Percentiles rank a stretch among this genome's conserved stretches.
Evolutionary conservation across 2,888 invertebrate genomes (phyloP).

Genomic region (Trypoxylon attenuatum): DNA sequence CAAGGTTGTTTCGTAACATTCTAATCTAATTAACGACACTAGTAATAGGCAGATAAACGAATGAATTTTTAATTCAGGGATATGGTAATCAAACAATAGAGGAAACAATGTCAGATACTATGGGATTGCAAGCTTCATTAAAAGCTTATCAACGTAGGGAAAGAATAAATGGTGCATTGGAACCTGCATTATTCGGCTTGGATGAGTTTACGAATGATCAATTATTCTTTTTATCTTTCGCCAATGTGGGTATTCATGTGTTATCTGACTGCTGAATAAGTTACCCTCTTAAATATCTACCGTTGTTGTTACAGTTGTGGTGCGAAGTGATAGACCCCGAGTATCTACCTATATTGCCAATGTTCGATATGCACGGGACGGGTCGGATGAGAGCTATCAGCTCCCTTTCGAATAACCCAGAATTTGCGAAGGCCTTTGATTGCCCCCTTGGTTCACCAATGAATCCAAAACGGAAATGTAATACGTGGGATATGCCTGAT

Average conservation of each 20-base stretch:
- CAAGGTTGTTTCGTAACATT: too few relatives aligned
- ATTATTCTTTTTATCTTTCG: slow-evolving; percentile 3
- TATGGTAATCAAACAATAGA: slow-evolving; percentile 81
- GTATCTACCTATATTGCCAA: background rate
- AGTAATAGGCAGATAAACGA: too few relatives aligned
- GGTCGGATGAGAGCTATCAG: background rate
- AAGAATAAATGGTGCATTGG: background rate
- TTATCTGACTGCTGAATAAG: background rate
- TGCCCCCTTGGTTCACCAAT: slow-evolving; percentile 5
- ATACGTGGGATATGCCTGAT: slow-evolving; percentile 1
- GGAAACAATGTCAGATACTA: slow-evolving; percentile 92
- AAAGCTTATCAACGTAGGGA: slow-evolving; percentile 76
- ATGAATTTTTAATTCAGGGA: slow-evolving; percentile 72
- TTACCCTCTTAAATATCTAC: background rate
- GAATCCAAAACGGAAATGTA: slow-evolving; percentile 4
- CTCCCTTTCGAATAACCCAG: background rate
- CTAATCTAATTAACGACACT: too few relatives aligned
- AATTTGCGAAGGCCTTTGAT: slow-evolving; percentile 1
- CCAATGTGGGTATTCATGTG: background rate
- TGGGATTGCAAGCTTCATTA: slow-evolving; percentile 85
- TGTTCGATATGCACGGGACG: slow-evolving; percentile 5
- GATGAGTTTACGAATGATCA: slow-evolving; percentile 2
- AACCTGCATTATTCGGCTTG: background rate
- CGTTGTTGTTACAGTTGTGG: slow-evolving; percentile 1
- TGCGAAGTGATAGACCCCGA: slow-evolving; percentile 1